These are phyloP conservation scores for Bombyx mori DNA, from an alignment of 1,140 invertebrate species.

Conservation along the genomic window DNA sequence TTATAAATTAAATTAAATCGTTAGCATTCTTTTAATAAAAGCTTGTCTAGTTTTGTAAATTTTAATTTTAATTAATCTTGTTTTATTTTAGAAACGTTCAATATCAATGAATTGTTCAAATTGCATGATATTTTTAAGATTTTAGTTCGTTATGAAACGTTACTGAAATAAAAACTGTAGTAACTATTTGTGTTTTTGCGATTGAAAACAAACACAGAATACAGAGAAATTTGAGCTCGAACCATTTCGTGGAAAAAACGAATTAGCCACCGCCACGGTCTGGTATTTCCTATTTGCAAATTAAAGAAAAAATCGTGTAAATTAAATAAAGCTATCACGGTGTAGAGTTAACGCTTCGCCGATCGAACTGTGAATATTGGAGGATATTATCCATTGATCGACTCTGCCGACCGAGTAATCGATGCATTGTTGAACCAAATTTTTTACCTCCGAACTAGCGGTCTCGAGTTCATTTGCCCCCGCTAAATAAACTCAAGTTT, in stretches of 20 bases:
- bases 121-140: too few relatives aligned
- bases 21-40: not conserved
- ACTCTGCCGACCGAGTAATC: constrained; percentile 32
- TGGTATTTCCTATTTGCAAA: constrained; percentile 19
- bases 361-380: constrained; percentile 22
- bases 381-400: constrained; percentile 29
- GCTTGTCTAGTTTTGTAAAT: not conserved
- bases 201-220: not conserved
- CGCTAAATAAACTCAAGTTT: constrained; percentile 23
- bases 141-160: not conserved
- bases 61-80: not conserved
- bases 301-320: constrained; percentile 27
- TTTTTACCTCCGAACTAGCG: constrained; percentile 38
- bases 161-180: not conserved
- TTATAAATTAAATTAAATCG: too few relatives aligned
- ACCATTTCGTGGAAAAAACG: constrained; percentile 14
- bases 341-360: constrained; percentile 26
- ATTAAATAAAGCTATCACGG: constrained; percentile 49
- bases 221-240: constrained; percentile 21
- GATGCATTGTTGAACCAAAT: constrained; percentile 24
- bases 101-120: too few relatives aligned
- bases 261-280: constrained; percentile 16
- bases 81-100: too few relatives aligned
- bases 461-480: constrained; percentile 43
- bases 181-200: not conserved